Conservation (phyloP, 1,140 invertebrate species). For the Penaeus japonicus region DNA sequence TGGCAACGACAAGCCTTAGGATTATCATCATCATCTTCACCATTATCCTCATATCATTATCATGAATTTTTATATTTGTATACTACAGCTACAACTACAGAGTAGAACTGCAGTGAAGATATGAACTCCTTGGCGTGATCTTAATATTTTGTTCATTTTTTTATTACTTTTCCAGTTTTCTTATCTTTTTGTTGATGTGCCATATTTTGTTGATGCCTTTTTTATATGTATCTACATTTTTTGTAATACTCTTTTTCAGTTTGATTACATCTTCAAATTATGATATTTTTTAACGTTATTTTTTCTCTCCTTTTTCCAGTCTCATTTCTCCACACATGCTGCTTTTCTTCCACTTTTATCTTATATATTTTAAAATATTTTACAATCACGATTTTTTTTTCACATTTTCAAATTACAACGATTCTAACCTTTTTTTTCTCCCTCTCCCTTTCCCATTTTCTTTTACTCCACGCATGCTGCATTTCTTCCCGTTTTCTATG, state of each 20-base stretch:
- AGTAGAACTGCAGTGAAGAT: too few relatives aligned
- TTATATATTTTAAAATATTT: background rate
- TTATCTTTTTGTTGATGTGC: background rate
- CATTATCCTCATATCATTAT: too few relatives aligned
- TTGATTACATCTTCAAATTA: too few relatives aligned
- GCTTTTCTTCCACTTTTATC: background rate
- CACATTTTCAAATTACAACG: background rate
- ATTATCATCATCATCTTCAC: too few relatives aligned
- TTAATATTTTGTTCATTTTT: too few relatives aligned
- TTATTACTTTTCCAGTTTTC: background rate
- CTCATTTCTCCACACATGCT: too few relatives aligned
- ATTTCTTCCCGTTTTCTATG: background rate
- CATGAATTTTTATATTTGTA: too few relatives aligned
- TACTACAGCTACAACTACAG: too few relatives aligned
- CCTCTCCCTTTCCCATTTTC: background rate
- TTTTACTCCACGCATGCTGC: background rate
- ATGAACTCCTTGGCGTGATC: too few relatives aligned
- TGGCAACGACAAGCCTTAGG: too few relatives aligned
- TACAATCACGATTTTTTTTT: background rate
- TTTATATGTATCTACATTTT: background rate
- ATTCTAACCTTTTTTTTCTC: background rate
- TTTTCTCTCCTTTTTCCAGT: background rate
- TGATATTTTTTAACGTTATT: background rate
- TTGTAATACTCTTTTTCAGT: too few relatives aligned
- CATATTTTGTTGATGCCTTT: background rate